Evolutionary conservation across 2,113 vertebrate species (phyloP).

Genomic region (Forbesichthys papilliferus): DNA sequence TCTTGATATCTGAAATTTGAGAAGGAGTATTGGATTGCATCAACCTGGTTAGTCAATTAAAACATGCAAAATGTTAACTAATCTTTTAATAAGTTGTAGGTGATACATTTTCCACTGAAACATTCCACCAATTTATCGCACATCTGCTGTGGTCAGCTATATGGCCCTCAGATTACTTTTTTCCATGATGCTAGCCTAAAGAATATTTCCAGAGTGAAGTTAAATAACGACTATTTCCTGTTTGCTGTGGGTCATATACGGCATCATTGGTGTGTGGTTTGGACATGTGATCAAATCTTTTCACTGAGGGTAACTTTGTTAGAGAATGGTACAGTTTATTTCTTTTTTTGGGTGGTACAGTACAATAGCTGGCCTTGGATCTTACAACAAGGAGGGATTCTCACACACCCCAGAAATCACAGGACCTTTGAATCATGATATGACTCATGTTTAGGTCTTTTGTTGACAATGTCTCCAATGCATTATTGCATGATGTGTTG

Average conservation of each 20-base stretch:
- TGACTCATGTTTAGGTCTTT: constrained; percentile 25
- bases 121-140: constrained; percentile 2
- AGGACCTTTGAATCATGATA: constrained; percentile 59
- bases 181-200: neutral
- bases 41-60: neutral
- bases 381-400: constrained; percentile 43
- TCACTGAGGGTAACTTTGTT: constrained; percentile 11
- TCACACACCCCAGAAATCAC: constrained; percentile 51
- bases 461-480: constrained; percentile 20
- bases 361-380: constrained; percentile 32
- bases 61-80: neutral
- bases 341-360: constrained; percentile 10
- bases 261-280: constrained; percentile 27
- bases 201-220: constrained; percentile 13
- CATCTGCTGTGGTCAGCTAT: constrained; percentile 21
- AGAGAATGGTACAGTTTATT: constrained; percentile 14
- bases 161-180: neutral
- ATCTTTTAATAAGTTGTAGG: constrained; percentile 5
- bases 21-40: constrained; percentile 24
- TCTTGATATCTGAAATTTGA: constrained; percentile 8
- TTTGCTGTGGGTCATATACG: constrained; percentile 15
- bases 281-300: constrained; percentile 55
- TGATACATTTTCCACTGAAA: constrained; percentile 21
- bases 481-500: constrained; percentile 11
- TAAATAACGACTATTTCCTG: constrained; percentile 20